Percentiles rank a stretch among this genome's conserved stretches.
These are phyloP conservation scores for Formica selysi DNA, from an alignment of 1,140 invertebrate species.

Conservation along the genomic window DNA sequence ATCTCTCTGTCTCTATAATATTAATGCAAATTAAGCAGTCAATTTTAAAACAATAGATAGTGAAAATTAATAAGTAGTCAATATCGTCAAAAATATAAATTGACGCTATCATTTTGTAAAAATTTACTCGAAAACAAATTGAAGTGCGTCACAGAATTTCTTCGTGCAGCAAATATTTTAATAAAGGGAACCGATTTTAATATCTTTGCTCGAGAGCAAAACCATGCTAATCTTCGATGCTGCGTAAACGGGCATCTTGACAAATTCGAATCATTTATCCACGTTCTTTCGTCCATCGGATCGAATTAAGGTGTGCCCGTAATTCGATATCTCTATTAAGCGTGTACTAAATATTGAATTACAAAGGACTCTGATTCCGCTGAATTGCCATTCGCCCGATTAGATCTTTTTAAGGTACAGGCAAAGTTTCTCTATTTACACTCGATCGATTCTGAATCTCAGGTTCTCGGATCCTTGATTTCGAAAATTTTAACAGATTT, in stretches of 20 bases:
- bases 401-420: constrained; percentile 60
- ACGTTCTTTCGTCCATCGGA: constrained; percentile 74
- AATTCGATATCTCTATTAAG: constrained; percentile 81
- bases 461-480: not conserved
- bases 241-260: constrained; percentile 48
- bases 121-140: not conserved
- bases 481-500: constrained; percentile 25
- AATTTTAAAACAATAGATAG: not conserved
- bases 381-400: constrained; percentile 71
- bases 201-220: constrained; percentile 21
- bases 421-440: constrained; percentile 59
- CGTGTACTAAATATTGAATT: constrained; percentile 71
- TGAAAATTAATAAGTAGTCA: constrained; percentile 6
- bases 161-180: not conserved
- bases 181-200: constrained; percentile 53
- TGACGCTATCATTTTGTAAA: not conserved
- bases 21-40: constrained; percentile 1
- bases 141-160: not conserved
- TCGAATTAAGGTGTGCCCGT: constrained; percentile 78
- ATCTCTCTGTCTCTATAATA: not conserved
- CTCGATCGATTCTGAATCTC: constrained; percentile 24
- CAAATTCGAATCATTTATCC: constrained; percentile 76
- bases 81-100: not conserved
- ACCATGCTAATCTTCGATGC: not conserved
- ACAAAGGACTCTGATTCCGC: constrained; percentile 73